Evolutionary conservation across 2,888 invertebrate genomes (phyloP).

Genomic region (Bibio marci): DNA sequence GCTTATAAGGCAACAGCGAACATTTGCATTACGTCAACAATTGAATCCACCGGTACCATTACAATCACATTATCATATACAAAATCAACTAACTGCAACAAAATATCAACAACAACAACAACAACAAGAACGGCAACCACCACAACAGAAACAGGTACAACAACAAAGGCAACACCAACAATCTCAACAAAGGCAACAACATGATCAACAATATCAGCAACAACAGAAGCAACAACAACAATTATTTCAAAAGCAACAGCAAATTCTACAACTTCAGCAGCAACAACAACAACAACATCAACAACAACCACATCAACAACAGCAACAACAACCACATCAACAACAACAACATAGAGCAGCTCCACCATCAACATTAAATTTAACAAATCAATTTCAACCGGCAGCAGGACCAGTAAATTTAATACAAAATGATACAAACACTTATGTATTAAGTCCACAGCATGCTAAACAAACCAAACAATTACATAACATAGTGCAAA

Average conservation of each 20-base stretch:
- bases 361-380: conserved; percentile 26
- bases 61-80: conserved; percentile 24
- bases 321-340: conserved; percentile 14
- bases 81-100: conserved; percentile 6
- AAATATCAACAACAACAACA: conserved; percentile 13
- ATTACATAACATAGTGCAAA: conserved; percentile 9
- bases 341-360: conserved; percentile 12
- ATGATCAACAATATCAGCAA: conserved; percentile 12
- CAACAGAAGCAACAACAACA: conserved; percentile 17
- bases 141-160: conserved; percentile 8
- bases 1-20: conserved; percentile 43
- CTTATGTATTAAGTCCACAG: conserved; percentile 5
- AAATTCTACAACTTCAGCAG: conserved; percentile 12
- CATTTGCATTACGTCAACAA: conserved; percentile 42
- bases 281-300: conserved; percentile 15
- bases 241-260: conserved; percentile 7
- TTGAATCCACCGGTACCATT: conserved; percentile 40
- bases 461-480: conserved; percentile 13
- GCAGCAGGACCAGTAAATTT: conserved; percentile 24
- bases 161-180: conserved; percentile 13
- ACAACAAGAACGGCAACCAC: conserved; percentile 17
- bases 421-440: conserved; percentile 9
- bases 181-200: conserved; percentile 13
- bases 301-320: conserved; percentile 16
- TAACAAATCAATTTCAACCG: conserved; percentile 27